These are phyloP conservation scores for Diorhabda elongata DNA, from an alignment of 1,140 invertebrate genomes.

Conservation along the genomic window DNA sequence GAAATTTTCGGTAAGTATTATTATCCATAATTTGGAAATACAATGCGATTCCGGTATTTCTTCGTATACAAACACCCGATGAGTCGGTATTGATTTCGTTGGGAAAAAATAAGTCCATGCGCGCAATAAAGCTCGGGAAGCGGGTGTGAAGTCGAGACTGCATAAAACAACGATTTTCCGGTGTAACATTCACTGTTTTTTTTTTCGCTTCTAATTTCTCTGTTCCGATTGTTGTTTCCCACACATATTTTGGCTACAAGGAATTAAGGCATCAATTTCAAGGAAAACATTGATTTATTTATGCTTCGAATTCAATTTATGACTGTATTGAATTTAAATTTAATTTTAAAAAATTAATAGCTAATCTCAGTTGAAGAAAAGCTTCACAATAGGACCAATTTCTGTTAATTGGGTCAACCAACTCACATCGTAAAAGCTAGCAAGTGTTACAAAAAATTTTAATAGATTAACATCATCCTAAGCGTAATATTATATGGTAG, in stretches of 20 bases:
- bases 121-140: constrained; percentile 30
- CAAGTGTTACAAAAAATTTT: too few relatives aligned
- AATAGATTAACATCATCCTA: too few relatives aligned
- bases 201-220: constrained; percentile 4
- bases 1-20: constrained; percentile 12
- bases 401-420: too few relatives aligned
- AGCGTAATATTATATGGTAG: too few relatives aligned
- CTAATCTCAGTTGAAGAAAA: background rate
- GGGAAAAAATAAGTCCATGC: constrained; percentile 43
- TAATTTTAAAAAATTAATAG: background rate
- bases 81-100: constrained; percentile 34
- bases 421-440: too few relatives aligned
- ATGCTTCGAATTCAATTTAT: background rate
- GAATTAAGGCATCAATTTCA: background rate
- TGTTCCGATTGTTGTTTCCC: constrained; percentile 8
- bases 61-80: constrained; percentile 11
- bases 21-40: background rate
- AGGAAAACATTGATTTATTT: background rate
- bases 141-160: constrained; percentile 35
- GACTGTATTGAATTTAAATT: background rate
- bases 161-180: constrained; percentile 38
- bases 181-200: constrained; percentile 8
- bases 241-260: background rate
- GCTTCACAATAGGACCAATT: background rate
- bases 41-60: background rate